Conservation (phyloP, 2,113 vertebrate genomes). For the Podarcis raffonei region DNA sequence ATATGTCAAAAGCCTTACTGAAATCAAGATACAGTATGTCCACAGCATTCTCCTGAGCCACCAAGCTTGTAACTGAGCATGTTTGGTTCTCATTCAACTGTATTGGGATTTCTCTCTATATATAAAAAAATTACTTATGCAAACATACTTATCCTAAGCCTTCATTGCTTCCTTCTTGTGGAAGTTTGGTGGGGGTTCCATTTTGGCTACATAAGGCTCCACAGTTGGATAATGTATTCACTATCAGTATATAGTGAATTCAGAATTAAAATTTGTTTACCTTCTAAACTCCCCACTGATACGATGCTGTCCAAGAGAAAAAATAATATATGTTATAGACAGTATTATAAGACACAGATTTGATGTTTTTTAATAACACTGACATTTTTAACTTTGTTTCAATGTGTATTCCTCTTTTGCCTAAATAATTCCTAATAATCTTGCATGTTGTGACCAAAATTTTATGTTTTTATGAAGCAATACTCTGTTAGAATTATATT, state of each 20-base stretch:
- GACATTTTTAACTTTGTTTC: conserved; percentile 62
- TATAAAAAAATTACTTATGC: neutral
- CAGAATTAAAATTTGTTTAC: conserved; percentile 53
- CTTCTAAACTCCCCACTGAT: conserved; percentile 47
- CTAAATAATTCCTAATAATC: conserved; percentile 69
- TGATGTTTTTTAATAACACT: conserved; percentile 38
- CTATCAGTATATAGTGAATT: neutral
- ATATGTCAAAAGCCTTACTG: too few species aligned
- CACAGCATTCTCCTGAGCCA: too few species aligned
- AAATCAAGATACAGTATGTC: too few species aligned
- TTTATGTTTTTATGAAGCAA: conserved; percentile 64
- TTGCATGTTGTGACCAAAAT: conserved; percentile 44
- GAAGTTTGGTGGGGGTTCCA: neutral
- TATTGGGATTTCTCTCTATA: neutral
- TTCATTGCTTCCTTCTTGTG: neutral
- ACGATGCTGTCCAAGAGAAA: conserved; percentile 36
- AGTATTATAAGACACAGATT: conserved; percentile 52
- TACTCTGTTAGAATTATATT: conserved; percentile 5
- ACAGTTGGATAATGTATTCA: neutral
- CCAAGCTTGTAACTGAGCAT: neutral
- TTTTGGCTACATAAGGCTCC: neutral
- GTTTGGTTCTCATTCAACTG: neutral
- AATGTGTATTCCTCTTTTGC: conserved; percentile 62
- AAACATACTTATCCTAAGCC: neutral
- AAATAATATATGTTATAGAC: conserved; percentile 40